These are phyloP conservation scores for Ornithoptera alexandrae DNA, from an alignment of 2,888 invertebrate species.

Conservation along the genomic window DNA sequence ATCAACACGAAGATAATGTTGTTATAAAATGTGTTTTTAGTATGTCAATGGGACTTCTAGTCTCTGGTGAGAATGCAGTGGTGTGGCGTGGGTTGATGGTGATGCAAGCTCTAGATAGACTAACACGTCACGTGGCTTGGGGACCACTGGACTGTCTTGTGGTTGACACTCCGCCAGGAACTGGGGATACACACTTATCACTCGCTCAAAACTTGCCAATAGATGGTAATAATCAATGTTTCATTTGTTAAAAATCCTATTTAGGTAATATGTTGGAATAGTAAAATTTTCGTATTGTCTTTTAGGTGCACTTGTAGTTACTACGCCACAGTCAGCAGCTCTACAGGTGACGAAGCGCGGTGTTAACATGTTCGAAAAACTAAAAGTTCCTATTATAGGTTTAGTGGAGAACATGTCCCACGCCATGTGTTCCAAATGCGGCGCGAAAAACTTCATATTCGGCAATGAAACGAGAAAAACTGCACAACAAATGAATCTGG, in stretches of 20 bases:
- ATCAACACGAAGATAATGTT: background rate
- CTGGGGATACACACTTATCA: slow-evolving; percentile 96
- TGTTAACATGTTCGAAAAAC: slow-evolving; percentile 91
- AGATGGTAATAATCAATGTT: slow-evolving; percentile 75
- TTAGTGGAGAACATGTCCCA: slow-evolving; percentile 94
- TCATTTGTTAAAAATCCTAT: background rate
- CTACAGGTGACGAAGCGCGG: slow-evolving; percentile 92
- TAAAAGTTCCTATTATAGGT: slow-evolving; percentile 91
- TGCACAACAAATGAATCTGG: slow-evolving; percentile 82
- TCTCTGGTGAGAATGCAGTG: slow-evolving; percentile 90
- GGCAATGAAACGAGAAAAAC: slow-evolving; percentile 82
- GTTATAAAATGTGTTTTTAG: slow-evolving; percentile 65
- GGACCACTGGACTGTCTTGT: slow-evolving; percentile 91
- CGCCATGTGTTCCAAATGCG: slow-evolving; percentile 88
- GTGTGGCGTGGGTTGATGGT: slow-evolving; percentile 98
- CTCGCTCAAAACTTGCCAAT: slow-evolving; percentile 93
- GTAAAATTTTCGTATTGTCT: background rate
- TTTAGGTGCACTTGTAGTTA: slow-evolving; percentile 91
- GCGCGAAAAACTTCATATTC: slow-evolving; percentile 85
- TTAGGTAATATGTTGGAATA: background rate
- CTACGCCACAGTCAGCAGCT: slow-evolving; percentile 94
- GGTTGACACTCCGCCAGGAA: slow-evolving; percentile 97
- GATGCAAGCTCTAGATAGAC: slow-evolving; percentile 94
- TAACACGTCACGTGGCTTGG: slow-evolving; percentile 94
- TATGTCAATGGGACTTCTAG: slow-evolving; percentile 97